Percentiles rank a stretch among this genome's conserved stretches.
Evolutionary conservation across 2,797 vertebrate genomes (phyloP).

Genomic region (Anniella stebbinsi): DNA sequence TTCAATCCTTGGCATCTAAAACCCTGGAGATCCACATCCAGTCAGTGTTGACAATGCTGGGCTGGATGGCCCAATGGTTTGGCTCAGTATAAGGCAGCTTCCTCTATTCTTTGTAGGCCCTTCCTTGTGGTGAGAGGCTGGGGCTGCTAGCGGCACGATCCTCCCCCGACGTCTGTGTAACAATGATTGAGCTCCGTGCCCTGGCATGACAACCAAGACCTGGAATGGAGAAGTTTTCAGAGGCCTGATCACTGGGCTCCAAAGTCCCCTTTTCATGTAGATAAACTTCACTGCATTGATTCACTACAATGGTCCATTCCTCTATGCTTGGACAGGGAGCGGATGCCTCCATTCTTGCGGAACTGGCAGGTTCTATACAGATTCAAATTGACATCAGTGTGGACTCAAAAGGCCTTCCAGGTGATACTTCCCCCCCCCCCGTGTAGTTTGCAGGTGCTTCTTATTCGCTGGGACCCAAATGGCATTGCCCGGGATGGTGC

Average conservation of each 20-base stretch:
- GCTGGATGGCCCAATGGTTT: background rate
- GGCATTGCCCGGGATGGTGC: background rate
- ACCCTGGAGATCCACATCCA: background rate
- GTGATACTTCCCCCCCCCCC: background rate
- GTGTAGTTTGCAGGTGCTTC: background rate
- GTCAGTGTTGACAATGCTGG: background rate
- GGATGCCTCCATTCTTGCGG: background rate
- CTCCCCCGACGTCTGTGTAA: background rate
- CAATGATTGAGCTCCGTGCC: background rate
- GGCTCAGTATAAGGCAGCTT: too few species aligned
- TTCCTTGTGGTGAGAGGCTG: background rate
- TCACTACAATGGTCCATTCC: background rate
- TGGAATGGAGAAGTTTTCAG: background rate
- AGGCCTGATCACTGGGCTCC: background rate
- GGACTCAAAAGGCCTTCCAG: background rate
- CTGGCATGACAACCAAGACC: background rate
- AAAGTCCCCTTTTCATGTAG: background rate
- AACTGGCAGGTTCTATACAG: background rate
- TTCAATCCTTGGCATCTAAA: too few species aligned
- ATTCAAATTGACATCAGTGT: background rate
- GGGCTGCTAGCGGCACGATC: background rate
- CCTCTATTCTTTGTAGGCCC: background rate
- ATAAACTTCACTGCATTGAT: background rate
- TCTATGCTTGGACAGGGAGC: background rate
- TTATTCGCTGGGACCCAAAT: background rate